These are phyloP conservation scores for Podargus strigoides DNA, from an alignment of 2,797 vertebrate genomes.

Conservation along the genomic window DNA sequence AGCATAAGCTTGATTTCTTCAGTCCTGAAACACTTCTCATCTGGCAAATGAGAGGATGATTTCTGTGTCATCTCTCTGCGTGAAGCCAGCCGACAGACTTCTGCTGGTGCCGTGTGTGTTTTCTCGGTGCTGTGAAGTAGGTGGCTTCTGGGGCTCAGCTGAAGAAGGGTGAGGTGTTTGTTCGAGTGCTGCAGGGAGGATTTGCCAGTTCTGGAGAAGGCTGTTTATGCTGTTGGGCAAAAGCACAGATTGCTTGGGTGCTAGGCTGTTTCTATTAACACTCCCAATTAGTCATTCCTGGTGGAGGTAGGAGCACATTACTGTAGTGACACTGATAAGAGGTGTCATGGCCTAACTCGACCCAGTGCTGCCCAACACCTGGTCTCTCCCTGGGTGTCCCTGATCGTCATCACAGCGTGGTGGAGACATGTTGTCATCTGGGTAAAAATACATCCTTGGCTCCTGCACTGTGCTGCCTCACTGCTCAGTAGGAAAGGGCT, in stretches of 20 bases:
- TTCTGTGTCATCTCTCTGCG: not conserved
- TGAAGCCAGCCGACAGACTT: not conserved
- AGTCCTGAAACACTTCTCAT: not conserved
- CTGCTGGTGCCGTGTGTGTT: not conserved
- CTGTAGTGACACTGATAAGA: not conserved
- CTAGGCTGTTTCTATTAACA: not conserved
- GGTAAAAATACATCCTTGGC: not conserved
- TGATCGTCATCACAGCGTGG: rapidly evolving
- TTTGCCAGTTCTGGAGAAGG: not conserved
- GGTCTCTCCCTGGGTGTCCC: not conserved
- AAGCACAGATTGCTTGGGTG: not conserved
- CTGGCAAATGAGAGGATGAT: not conserved
- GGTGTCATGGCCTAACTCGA: not conserved
- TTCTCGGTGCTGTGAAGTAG: not conserved
- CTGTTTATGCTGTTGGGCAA: not conserved
- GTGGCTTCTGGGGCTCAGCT: not conserved
- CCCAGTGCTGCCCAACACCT: not conserved
- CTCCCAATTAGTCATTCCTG: not conserved
- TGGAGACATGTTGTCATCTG: rapidly evolving
- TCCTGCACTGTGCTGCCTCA: not conserved
- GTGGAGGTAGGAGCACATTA: not conserved
- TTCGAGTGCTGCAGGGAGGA: not conserved
- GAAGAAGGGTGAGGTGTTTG: not conserved
- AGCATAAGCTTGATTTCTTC: not conserved
- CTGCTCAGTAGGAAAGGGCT: rapidly evolving